phyloP scores from a whole-genome alignment of 2,888 invertebrate genomes.

The Mamestra brassicae region DNA sequence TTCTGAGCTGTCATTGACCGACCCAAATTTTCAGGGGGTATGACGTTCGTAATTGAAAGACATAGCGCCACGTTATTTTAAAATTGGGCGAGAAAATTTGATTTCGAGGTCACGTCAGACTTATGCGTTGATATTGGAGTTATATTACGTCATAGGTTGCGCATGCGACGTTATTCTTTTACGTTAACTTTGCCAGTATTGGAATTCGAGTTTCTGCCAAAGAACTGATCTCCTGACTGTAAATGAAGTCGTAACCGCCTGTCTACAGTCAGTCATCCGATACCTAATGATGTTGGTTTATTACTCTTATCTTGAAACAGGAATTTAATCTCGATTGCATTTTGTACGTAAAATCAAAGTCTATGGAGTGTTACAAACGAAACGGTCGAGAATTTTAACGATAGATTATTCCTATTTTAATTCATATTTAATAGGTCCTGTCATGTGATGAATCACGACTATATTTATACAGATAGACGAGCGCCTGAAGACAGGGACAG shows the following conservation, averaged over 20 bases:
- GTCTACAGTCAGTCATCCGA: constrained; percentile 45
- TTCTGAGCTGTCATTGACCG: constrained; percentile 84
- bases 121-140: constrained; percentile 72
- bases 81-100: constrained; percentile 77
- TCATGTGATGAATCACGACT: constrained; percentile 64
- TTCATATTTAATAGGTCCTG: constrained; percentile 59
- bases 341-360: constrained; percentile 58
- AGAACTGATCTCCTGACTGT: constrained; percentile 35
- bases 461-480: constrained; percentile 49
- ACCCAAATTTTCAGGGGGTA: constrained; percentile 82
- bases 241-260: constrained; percentile 47
- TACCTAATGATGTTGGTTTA: constrained; percentile 60
- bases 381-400: constrained; percentile 47
- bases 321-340: constrained; percentile 61
- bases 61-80: constrained; percentile 82
- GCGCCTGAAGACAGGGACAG: constrained; percentile 32
- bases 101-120: constrained; percentile 83
- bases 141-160: constrained; percentile 76
- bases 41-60: constrained; percentile 82
- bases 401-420: constrained; percentile 60
- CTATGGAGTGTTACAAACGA: constrained; percentile 38
- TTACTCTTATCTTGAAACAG: constrained; percentile 58
- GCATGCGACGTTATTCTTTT: constrained; percentile 66
- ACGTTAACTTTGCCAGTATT: constrained; percentile 51
- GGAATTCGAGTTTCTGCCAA: constrained; percentile 55